Percentiles rank a stretch among this genome's conserved stretches.
phyloP scores from a whole-genome alignment of 2,113 vertebrate genomes.

The Lonchura striata region DNA sequence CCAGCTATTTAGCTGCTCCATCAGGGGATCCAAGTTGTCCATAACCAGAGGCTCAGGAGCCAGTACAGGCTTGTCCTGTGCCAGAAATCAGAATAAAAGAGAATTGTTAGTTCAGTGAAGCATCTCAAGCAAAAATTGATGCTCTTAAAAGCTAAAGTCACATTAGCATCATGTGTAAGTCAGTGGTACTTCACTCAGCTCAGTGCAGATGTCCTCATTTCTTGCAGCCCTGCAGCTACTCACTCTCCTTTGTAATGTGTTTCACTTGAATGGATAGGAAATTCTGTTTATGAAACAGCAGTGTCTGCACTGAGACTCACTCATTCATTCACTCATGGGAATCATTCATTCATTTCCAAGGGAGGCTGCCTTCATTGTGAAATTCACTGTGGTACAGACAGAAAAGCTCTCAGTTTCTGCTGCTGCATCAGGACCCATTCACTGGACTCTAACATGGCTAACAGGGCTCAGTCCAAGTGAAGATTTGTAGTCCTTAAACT shows the following conservation, averaged over 20 bases:
- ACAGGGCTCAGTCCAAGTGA: not conserved
- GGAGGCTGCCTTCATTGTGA: not conserved
- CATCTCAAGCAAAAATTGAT: not conserved
- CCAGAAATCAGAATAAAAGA: conserved; percentile 26
- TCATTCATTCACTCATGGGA: not conserved
- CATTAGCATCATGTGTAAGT: not conserved
- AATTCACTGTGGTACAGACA: not conserved
- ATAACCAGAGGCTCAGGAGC: conserved; percentile 94
- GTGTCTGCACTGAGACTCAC: not conserved
- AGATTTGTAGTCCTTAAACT: not conserved
- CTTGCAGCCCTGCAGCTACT: conserved; percentile 33
- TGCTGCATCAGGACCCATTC: not conserved
- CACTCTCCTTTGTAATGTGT: not conserved
- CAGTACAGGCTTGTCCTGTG: conserved; percentile 86
- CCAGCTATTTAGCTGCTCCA: conserved; percentile 94
- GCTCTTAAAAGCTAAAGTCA: not conserved
- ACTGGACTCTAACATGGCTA: not conserved
- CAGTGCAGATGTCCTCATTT: not conserved
- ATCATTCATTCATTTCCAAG: conserved; percentile 34
- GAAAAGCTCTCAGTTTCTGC: not conserved
- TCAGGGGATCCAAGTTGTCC: conserved; percentile 88
- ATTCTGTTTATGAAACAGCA: not conserved
- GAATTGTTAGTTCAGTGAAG: not conserved
- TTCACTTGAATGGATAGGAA: conserved; percentile 7
- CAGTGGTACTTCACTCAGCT: not conserved